Base-by-base conservation (phyloP, 1,140 invertebrate genomes). In the Spodoptera frugiperda region DNA sequence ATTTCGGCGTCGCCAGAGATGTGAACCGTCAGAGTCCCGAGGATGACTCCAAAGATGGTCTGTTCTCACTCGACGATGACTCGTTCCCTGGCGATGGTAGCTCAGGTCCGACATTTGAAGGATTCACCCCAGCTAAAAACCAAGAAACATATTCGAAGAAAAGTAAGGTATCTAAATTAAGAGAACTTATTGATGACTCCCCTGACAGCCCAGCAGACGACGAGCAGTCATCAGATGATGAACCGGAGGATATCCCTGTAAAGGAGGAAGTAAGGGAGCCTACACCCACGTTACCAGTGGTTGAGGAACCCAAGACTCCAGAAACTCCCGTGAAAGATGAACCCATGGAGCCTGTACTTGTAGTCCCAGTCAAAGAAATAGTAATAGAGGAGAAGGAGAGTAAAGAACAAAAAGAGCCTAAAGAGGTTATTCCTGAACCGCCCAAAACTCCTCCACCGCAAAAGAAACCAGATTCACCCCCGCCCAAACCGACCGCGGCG, bases 1-100 rank as follows among this genome's bases (percentile, higher is more conserved):
- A 95, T 77, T 94, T 93, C 49, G 89, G 84, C 10, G 54, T 83
- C 5, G 72, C 82, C 1, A 79, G 88, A 10, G 89, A 89, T 46
- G 78, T 86, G 0, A 85, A 76, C 14, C 83, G 85, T 19, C 87
- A 90, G 44, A 93, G 86, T 25, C 91, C 90, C 8, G 94, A 95
- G 46, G 95, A 95, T 67, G 94, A 95, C 73, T 94, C 95, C 1
- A 96, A 96, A 83, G 95, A 95, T 79, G 94, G 94, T 14, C 81
- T 95, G 5, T 96, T 96, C 82, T 95, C 95, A 2, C 89, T 95
- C 78, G 94, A 95, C 25, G 95, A 95, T 75, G 95, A 96, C 65
- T 94, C 95, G 0, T 94, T 96, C 39, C 93, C 95, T 4, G 91
- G 93, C 21, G 92, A 94, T 12, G 90, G 93, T 19, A 91, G 92